phyloP scores from a whole-genome alignment of 2,888 invertebrate species.

The Asteroscopus sphinx region DNA sequence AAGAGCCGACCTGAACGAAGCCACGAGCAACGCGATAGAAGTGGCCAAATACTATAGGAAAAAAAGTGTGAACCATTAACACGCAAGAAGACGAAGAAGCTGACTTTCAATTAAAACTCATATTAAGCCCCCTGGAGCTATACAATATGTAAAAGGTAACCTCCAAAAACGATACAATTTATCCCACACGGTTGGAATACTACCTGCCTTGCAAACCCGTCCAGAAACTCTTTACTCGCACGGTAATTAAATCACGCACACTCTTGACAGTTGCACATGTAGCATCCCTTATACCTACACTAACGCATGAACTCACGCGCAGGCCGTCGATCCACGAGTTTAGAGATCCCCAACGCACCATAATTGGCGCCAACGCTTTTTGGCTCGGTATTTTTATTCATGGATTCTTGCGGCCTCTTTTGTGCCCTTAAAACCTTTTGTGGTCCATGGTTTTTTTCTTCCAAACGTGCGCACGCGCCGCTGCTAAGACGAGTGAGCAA shows the following conservation, averaged over 20 bases:
- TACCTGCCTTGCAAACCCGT: slow-evolving; percentile 7
- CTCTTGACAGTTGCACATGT: slow-evolving; percentile 38
- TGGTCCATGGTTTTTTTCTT: slow-evolving; percentile 66
- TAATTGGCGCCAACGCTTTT: slow-evolving; percentile 80
- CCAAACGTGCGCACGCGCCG: slow-evolving; percentile 71
- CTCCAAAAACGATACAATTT: slow-evolving; percentile 14
- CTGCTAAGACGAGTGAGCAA: slow-evolving; percentile 73
- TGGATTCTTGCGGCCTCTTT: slow-evolving; percentile 74
- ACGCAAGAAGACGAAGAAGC: no score
- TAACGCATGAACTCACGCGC: slow-evolving; percentile 58
- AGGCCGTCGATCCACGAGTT: slow-evolving; percentile 68
- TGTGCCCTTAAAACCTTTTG: slow-evolving; percentile 71
- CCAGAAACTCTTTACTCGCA: slow-evolving; percentile 12
- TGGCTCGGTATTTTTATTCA: slow-evolving; percentile 83
- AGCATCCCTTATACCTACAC: slow-evolving; percentile 19
- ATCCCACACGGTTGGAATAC: slow-evolving; percentile 28
- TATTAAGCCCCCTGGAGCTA: slow-evolving; percentile 21
- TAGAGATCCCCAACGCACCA: slow-evolving; percentile 73
- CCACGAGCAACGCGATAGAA: no score
- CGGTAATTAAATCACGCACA: slow-evolving; percentile 46
- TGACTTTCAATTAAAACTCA: slow-evolving; percentile 13
- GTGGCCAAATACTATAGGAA: no score
- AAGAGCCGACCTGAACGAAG: no score
- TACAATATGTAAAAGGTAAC: slow-evolving; percentile 11
- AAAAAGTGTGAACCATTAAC: no score